Base-by-base conservation (phyloP, 2,888 invertebrate genomes). In the Halictus ligatus region DNA sequence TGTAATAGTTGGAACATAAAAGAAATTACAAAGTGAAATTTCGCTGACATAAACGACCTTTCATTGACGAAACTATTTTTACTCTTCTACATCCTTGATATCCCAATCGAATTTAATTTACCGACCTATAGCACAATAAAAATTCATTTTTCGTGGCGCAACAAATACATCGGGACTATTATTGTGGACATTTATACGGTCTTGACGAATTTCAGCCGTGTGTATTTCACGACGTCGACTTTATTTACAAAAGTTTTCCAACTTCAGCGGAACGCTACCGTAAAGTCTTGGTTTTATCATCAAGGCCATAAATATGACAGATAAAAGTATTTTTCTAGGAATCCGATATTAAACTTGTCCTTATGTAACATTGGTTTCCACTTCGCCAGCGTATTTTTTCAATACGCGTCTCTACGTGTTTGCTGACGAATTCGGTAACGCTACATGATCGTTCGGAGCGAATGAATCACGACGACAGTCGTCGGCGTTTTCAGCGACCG, bases 361-460 rank as follows among this genome's bases (percentile, higher is more conserved):
- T 67, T 67, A 35, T 7, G 35, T 18, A 67, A 67, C 67, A 67
- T 35, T 67, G 18, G 5, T 43, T 69, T n/a, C 69, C 8, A 40
- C 25, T 43, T 75, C 43, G 21, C 43, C 50, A 13, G n/a, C 35
- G 7, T 7, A 29, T 58, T 76, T n/a, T 35, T 35, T n/a, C n/a
- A 60, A 73, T 12, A n/a, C 5, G 13, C 21, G 10, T 72, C 74
- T 15, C 74, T 15, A 25, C 67, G 25, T 15, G 15, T 40, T 74
- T 18, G n/a, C 48, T 13, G 50, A 40, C 15, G 40, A 80, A 83
- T 80, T 80, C 58, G 35, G 13, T 25, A 78, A 75, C 40, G 54
- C 60, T 35, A 35, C 73, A 10, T 18, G 50, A 21, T 29, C 46
- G 64, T 64, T 73, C n/a, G 75, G 50, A 46, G 29, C 48, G 18